These are phyloP conservation scores for Agonopterix alstromeriana DNA, from an alignment of 2,888 invertebrate genomes.

Conservation along the genomic window DNA sequence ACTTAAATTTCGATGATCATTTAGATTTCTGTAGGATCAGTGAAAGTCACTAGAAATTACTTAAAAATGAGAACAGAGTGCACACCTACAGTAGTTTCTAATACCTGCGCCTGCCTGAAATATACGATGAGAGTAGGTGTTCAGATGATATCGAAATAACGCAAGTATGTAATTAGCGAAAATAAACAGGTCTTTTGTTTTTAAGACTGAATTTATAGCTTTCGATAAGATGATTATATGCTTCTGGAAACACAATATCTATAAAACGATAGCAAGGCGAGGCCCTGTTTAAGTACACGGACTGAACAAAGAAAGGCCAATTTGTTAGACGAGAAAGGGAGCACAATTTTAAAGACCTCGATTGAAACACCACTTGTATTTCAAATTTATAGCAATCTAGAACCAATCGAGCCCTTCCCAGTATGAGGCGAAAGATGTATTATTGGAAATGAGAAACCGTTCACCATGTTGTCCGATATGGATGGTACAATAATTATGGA, in stretches of 20 bases:
- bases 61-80: not conserved
- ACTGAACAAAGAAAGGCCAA: constrained; percentile 68
- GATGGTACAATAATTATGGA: constrained; percentile 37
- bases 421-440: constrained; percentile 60
- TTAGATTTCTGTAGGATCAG: not conserved
- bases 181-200: constrained; percentile 1
- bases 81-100: too few relatives aligned
- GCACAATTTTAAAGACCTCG: constrained; percentile 67
- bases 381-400: constrained; percentile 72
- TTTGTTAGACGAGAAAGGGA: constrained; percentile 70
- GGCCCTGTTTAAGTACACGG: constrained; percentile 32
- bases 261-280: constrained; percentile 25
- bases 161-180: not conserved
- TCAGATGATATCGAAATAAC: too few relatives aligned
- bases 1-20: too few relatives aligned
- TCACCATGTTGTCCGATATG: constrained; percentile 44
- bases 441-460: constrained; percentile 58
- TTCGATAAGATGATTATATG: constrained; percentile 9
- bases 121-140: too few relatives aligned
- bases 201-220: constrained; percentile 4
- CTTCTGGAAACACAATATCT: not conserved
- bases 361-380: constrained; percentile 62
- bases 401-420: constrained; percentile 63
- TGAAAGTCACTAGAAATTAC: constrained; percentile 2
- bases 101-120: not conserved